Evolutionary conservation across 2,113 vertebrate species (phyloP).

Genomic region (Syrrhaptes paradoxus): DNA sequence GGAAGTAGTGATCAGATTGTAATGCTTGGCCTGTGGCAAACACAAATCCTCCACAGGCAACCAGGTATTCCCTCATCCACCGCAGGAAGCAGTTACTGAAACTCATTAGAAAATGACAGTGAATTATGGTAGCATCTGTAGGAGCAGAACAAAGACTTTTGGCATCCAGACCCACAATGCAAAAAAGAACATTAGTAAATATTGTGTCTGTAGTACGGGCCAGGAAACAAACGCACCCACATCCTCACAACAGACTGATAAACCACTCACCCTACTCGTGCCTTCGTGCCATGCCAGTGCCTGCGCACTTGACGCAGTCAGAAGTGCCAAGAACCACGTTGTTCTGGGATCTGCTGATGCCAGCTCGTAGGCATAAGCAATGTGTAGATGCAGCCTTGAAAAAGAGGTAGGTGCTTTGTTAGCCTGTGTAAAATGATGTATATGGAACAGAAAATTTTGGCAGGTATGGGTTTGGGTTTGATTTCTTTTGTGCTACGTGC

Average conservation of each 20-base stretch:
- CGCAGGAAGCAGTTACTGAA: not conserved
- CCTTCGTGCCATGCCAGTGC: not conserved
- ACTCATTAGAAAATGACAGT: conserved; percentile 20
- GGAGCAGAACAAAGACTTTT: conserved; percentile 18
- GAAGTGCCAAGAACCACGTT: not conserved
- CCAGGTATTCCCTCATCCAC: conserved; percentile 7
- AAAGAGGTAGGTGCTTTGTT: conserved; percentile 2
- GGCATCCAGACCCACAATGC: not conserved
- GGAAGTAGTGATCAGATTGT: not conserved
- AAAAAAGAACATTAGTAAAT: conserved; percentile 33
- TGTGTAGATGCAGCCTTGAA: not conserved
- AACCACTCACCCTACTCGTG: not conserved
- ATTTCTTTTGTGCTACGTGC: not conserved
- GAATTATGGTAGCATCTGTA: conserved; percentile 1
- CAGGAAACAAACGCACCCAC: conserved; percentile 25
- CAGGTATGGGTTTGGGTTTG: not conserved
- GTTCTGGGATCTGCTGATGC: not conserved
- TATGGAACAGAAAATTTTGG: not conserved
- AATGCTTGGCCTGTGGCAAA: not conserved
- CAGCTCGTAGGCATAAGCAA: not conserved
- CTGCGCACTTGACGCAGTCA: not conserved
- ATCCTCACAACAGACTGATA: not conserved
- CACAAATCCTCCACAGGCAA: not conserved
- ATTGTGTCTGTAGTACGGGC: not conserved
- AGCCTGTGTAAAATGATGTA: not conserved